Evolutionary conservation across 1,140 invertebrate species (phyloP), one percentile per base, ranked within the genome.

Genomic region (Maconellicoccus hirsutus): DNA sequence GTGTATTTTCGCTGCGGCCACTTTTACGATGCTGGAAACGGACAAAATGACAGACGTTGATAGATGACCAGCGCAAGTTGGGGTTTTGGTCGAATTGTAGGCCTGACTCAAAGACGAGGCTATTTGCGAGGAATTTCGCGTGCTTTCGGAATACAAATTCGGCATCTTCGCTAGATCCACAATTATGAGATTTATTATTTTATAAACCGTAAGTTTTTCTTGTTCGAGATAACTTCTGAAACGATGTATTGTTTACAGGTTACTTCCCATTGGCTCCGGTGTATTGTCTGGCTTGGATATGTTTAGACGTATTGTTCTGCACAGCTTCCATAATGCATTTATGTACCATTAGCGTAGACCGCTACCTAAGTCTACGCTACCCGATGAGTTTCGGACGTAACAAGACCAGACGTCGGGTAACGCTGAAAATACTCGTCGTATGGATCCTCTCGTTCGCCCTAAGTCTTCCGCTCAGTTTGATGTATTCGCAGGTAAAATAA

Each of bases 271-370:
- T 93, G 59, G 85, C 89, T 4, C 86, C 90, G 0, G 85, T 89
- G 23, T 91, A 90, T 78, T 93, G 91, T 78, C 83, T 93, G 38
- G 86, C 85, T n/a, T 93, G 91, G 91, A 90, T 93, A 70, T 91
- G 89, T 75, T 82, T 93, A 75, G 95, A 98, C 81, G 94, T 98
- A 0, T 83, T 98, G 0, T 95, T 96, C 77, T 96, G 93, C 78
- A 98, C 94, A 0, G 94, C 94, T 0, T 95, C 92, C 70, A 96
- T 97, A 77, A 92, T 97, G 87, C 94, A 98, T 80, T 83, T 98
- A 23, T 96, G 93, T 80, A 96, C 94, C 70, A 96, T 98, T 78
- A 93, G 91, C 75, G 90, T 97, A 74, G 94, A 97, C 81, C 86
- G 94, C 75, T 92, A 91, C 78, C 83, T 93, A 7, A 91, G 89